These are phyloP conservation scores for Rotaria magnacalcarata DNA, from an alignment of 2,888 invertebrate genomes.

Conservation along the genomic window DNA sequence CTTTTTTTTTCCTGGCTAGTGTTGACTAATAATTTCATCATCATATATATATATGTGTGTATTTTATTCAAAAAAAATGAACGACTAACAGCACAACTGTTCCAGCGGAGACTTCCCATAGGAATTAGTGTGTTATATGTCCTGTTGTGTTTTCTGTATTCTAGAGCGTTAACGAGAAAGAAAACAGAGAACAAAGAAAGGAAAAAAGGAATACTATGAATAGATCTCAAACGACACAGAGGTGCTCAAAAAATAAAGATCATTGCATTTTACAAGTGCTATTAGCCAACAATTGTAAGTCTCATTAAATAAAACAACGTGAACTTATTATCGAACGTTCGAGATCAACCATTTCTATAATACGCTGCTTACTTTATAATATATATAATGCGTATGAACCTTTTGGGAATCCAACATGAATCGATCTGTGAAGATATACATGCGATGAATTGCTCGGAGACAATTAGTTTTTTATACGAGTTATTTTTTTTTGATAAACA, in stretches of 20 bases:
- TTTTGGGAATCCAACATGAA: too few relatives aligned
- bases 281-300: background rate
- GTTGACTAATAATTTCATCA: background rate
- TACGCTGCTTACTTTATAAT: too few relatives aligned
- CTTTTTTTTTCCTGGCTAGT: background rate
- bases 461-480: background rate
- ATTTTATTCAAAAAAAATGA: background rate
- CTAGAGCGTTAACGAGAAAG: background rate
- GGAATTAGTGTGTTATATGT: conserved; percentile 9
- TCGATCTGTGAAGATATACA: too few relatives aligned
- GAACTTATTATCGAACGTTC: background rate
- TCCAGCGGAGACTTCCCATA: background rate
- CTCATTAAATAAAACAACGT: too few relatives aligned
- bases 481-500: background rate
- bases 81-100: background rate
- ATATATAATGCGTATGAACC: too few relatives aligned
- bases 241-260: background rate
- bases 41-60: background rate
- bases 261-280: background rate
- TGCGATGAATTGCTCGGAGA: background rate
- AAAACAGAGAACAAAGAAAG: background rate
- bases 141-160: background rate
- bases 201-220: background rate
- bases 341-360: background rate
- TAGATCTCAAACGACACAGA: background rate